Evolutionary conservation across 2,113 vertebrate species (phyloP).

Genomic region (Percopsis transmontana): DNA sequence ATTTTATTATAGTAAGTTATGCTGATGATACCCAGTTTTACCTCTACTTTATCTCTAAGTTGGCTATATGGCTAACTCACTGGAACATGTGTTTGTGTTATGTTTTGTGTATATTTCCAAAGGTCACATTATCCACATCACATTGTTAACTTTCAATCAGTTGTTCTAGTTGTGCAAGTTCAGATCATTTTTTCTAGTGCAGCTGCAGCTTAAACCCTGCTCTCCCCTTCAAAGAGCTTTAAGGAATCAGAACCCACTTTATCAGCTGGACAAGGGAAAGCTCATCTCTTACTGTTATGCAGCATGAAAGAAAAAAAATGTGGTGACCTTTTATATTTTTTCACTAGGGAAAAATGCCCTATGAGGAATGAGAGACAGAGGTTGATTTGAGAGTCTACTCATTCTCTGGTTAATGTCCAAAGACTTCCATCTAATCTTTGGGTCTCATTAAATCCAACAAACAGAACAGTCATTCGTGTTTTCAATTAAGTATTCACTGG

Average conservation of each 20-base stretch:
- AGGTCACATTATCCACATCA: too few relatives aligned
- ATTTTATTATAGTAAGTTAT: too few relatives aligned
- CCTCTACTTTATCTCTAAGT: too few relatives aligned
- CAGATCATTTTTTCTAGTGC: slow-evolving; percentile 19
- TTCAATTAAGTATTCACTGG: slow-evolving; percentile 70
- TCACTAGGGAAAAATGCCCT: slow-evolving; percentile 41
- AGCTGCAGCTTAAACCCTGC: slow-evolving; percentile 54
- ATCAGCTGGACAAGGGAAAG: slow-evolving; percentile 75
- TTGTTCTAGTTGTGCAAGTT: too few relatives aligned
- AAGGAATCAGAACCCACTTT: slow-evolving; percentile 70
- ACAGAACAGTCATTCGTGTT: slow-evolving; percentile 71
- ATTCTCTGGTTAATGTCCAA: slow-evolving; percentile 78
- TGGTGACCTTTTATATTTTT: slow-evolving; percentile 75
- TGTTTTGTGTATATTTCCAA: too few relatives aligned
- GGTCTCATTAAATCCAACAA: slow-evolving; percentile 77
- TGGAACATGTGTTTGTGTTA: too few relatives aligned
- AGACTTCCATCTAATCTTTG: slow-evolving; percentile 73
- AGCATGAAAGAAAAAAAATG: slow-evolving; percentile 74
- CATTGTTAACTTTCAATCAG: too few relatives aligned
- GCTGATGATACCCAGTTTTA: too few relatives aligned
- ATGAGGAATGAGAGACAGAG: slow-evolving; percentile 65
- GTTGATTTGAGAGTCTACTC: slow-evolving; percentile 63
- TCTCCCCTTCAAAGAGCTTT: slow-evolving; percentile 72
- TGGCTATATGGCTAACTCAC: too few relatives aligned
- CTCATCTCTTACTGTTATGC: slow-evolving; percentile 65